Percentiles rank a stretch among this genome's conserved stretches.
phyloP scores from a whole-genome alignment of 2,113 vertebrate genomes.

The Lampris megalopsis region DNA sequence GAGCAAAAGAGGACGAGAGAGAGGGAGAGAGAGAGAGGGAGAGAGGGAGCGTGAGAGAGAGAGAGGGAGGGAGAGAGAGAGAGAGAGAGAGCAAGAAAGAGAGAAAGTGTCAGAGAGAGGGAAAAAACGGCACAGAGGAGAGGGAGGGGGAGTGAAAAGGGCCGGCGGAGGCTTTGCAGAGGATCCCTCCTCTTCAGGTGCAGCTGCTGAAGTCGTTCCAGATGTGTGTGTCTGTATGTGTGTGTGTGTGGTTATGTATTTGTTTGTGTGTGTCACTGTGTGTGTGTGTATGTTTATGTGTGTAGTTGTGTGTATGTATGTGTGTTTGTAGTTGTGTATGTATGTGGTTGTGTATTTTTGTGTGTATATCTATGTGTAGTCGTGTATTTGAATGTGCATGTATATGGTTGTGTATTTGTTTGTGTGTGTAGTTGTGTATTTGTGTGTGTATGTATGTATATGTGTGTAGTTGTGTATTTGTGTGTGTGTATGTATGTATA shows the following conservation, averaged over 20 bases:
- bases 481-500: too few species aligned
- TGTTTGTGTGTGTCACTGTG: constrained; percentile 64
- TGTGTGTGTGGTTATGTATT: too few species aligned
- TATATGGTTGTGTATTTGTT: too few species aligned
- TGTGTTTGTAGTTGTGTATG: too few species aligned
- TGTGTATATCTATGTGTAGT: too few species aligned
- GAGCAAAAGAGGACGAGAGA: neutral
- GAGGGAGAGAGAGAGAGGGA: constrained; percentile 47
- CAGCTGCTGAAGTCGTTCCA: constrained; percentile 79
- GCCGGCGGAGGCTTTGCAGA: constrained; percentile 58
- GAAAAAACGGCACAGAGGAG: constrained; percentile 9
- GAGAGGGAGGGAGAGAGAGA: neutral
- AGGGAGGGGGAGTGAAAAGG: constrained; percentile 55
- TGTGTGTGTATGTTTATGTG: neutral
- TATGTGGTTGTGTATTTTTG: too few species aligned
- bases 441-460: too few species aligned
- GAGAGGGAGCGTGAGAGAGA: constrained; percentile 53
- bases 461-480: too few species aligned
- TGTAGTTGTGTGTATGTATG: too few species aligned
- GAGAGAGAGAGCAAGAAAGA: neutral
- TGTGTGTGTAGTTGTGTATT: too few species aligned
- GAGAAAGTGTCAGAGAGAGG: constrained; percentile 12
- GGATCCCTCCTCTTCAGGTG: constrained; percentile 74
- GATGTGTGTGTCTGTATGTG: constrained; percentile 60
- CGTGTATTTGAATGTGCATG: too few species aligned